Percentiles rank a stretch among this genome's conserved stretches.
These are phyloP conservation scores for Corythornis leucogaster DNA, from an alignment of 2,797 vertebrate genomes.

Conservation along the genomic window DNA sequence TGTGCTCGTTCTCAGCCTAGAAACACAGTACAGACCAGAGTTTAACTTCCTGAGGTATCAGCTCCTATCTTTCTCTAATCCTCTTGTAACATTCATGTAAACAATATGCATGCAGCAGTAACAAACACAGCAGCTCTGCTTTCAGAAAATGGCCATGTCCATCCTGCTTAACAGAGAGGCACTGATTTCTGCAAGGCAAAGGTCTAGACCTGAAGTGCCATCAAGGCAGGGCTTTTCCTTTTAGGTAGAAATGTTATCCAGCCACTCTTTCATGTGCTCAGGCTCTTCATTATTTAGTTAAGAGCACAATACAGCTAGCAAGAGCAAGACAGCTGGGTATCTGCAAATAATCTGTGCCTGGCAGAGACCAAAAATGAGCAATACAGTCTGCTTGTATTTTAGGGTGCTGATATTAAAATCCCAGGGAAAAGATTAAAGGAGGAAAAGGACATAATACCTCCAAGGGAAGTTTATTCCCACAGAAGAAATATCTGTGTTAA, in stretches of 20 bases:
- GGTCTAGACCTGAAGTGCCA: background rate
- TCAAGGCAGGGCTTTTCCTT: background rate
- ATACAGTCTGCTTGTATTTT: background rate
- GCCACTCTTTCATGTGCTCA: background rate
- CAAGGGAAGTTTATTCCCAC: background rate
- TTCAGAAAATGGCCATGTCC: background rate
- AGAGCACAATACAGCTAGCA: background rate
- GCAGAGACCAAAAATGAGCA: background rate
- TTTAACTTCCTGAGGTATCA: background rate
- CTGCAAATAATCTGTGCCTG: background rate
- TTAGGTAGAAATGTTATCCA: background rate
- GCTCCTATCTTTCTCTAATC: background rate
- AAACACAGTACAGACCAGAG: background rate
- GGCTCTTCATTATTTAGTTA: background rate
- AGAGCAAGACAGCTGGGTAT: background rate
- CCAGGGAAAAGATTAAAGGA: conserved; percentile 26
- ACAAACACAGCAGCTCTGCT: background rate
- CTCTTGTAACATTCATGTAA: background rate
- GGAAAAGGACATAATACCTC: background rate
- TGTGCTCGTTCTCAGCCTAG: background rate
- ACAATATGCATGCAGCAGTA: background rate
- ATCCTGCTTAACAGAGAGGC: rapidly evolving
- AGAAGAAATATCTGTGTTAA: conserved; percentile 37
- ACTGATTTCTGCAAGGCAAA: background rate
- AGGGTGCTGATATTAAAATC: background rate